These are phyloP conservation scores for Drosophila pallidifrons DNA, from an alignment of 1,140 invertebrate genomes.

Conservation along the genomic window DNA sequence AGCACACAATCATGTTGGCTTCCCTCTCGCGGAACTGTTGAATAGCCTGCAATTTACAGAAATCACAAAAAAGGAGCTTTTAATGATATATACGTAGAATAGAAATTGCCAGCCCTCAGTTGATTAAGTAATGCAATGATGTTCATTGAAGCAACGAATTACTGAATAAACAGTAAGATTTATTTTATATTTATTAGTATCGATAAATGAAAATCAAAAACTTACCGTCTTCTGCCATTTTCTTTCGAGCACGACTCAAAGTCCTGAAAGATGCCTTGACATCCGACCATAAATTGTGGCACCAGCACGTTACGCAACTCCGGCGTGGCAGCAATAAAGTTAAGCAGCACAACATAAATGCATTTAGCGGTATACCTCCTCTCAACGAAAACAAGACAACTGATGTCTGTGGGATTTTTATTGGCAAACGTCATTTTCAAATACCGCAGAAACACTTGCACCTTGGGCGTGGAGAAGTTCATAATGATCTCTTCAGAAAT, in stretches of 20 bases:
- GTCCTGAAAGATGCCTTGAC: constrained; percentile 58
- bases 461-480: constrained; percentile 87
- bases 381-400: constrained; percentile 93
- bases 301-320: constrained; percentile 87
- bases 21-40: constrained; percentile 86
- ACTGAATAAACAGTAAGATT: too few species aligned
- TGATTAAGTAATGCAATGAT: too few species aligned
- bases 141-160: too few species aligned
- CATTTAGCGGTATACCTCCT: constrained; percentile 91
- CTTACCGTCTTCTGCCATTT: constrained; percentile 86
- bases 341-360: constrained; percentile 90
- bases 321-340: constrained; percentile 84
- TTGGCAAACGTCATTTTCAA: constrained; percentile 85
- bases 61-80: too few species aligned
- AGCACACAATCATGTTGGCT: constrained; percentile 92
- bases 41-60: constrained; percentile 70
- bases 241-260: constrained; percentile 61
- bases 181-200: too few species aligned
- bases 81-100: too few species aligned
- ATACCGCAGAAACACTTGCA: constrained; percentile 86
- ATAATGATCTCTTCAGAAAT: constrained; percentile 81
- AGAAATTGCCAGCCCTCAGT: too few species aligned
- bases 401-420: constrained; percentile 86
- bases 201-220: not conserved
- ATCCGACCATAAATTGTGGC: constrained; percentile 91